Percentiles rank a stretch among this genome's conserved stretches.
Evolutionary conservation across 2,888 invertebrate genomes (phyloP).

Genomic region (Strigamia crassipes): DNA sequence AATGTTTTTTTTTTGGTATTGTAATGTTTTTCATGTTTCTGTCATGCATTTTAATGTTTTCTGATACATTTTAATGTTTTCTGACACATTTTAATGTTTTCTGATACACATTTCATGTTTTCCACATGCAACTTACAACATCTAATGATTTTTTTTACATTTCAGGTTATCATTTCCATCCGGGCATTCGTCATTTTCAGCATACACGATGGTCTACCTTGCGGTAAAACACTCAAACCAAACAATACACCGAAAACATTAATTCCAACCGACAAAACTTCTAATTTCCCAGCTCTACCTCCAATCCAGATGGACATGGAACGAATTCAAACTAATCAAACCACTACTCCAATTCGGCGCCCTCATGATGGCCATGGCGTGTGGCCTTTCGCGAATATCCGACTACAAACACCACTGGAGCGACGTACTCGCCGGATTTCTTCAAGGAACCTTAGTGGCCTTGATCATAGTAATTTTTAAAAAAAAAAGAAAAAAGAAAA

Average conservation of each 20-base stretch:
- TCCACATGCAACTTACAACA: too few relatives aligned
- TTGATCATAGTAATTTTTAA: conserved; percentile 56
- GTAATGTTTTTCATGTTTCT: too few relatives aligned
- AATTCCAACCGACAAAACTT: too few relatives aligned
- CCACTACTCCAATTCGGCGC: conserved; percentile 84
- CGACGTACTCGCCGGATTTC: conserved; percentile 82
- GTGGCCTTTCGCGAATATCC: conserved; percentile 86
- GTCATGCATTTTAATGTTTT: too few relatives aligned
- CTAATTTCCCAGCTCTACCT: conserved; percentile 71
- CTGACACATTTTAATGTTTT: too few relatives aligned
- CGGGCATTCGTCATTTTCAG: conserved; percentile 88
- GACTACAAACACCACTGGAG: conserved; percentile 99
- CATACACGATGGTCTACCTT: conserved; percentile 65
- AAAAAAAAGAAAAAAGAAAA: conserved; percentile 43
- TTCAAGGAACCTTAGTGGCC: conserved; percentile 61
- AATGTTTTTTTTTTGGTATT: too few relatives aligned
- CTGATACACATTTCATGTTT: too few relatives aligned
- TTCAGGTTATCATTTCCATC: conserved; percentile 88
- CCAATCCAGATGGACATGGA: conserved; percentile 80
- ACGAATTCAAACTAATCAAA: conserved; percentile 76
- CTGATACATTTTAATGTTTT: too few relatives aligned
- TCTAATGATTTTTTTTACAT: too few relatives aligned
- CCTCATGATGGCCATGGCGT: conserved; percentile 80
- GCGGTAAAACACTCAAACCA: too few relatives aligned
- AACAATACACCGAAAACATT: too few relatives aligned